Base-by-base conservation (phyloP, 2,113 vertebrate species). In the Motacilla tschutschensis region DNA sequence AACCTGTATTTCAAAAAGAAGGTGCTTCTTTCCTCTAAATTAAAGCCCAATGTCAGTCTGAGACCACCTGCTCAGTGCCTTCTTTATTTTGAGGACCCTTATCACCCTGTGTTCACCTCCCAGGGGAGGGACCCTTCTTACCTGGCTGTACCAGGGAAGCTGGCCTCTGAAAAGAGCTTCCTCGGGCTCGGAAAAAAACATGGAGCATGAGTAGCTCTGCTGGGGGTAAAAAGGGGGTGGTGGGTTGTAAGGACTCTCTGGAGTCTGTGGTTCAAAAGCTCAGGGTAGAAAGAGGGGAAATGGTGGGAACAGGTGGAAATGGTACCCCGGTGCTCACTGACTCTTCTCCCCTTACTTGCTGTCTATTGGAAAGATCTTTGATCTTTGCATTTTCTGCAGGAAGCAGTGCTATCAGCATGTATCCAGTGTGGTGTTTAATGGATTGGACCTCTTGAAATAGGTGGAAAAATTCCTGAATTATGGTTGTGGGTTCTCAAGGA, bases 131-230 rank as follows among this genome's bases (percentile, higher is more conserved):
- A 25, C 44, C 17, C 40, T 80, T 29, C 31, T 88, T 13, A 36
- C 17, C 8, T 75, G 36, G 24, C 48, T 78, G 2, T 58, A 8
- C 31, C 16, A n/a, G 53, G 38, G 43, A 65, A 70, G 29, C 6
- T 54, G 53, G 29, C 12, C 17, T 58, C 29, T 58, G 10, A 33
- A 35, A 46, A 33, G 17, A 60, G 6, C 40, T 48, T 57, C 40
- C 11, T 18, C 48, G n/a, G 7, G 5, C 66, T 51, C 22, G 20
- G 47, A 20, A 50, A 40, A 38, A 57, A 36, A 0, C 6, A 2
- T n/a, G 40, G 18, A 31, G 22, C 2, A 0, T 17, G 31, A 40
- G 44, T 46, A 35, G 26, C 29, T 43, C 2, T 5, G 12, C 1
- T 50, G 26, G 1, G 18, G 14, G 6, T 4, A 29, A 35, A 66